A percentile compares a stretch with the other conserved stretches of the same genome.
These are phyloP conservation scores for Clostera curtula DNA, from an alignment of 2,888 invertebrate genomes.

Conservation along the genomic window DNA sequence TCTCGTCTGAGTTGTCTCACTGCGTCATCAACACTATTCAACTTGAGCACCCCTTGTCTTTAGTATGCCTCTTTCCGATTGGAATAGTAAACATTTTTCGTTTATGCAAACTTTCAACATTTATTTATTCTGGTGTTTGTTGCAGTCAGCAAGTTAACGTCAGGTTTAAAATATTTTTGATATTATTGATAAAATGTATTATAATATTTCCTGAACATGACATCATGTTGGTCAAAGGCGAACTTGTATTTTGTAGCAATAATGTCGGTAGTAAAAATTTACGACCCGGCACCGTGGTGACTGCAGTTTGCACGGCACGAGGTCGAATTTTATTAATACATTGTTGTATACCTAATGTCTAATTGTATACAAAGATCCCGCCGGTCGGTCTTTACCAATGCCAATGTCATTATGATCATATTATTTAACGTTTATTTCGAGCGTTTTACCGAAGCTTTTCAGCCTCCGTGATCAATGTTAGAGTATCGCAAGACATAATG, in stretches of 20 bases:
- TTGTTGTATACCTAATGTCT: slow-evolving; percentile 19
- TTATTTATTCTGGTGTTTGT: too few species aligned
- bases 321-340: slow-evolving; percentile 32
- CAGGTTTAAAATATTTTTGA: too few species aligned
- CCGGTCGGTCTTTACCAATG: slow-evolving; percentile 23
- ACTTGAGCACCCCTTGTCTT: too few species aligned
- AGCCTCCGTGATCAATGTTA: not conserved
- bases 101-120: too few species aligned
- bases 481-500: slow-evolving; percentile 1
- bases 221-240: slow-evolving; percentile 34
- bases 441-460: too few species aligned
- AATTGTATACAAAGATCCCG: slow-evolving; percentile 22
- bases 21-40: slow-evolving; percentile 28
- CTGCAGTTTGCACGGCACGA: slow-evolving; percentile 29
- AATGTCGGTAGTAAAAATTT: slow-evolving; percentile 38
- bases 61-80: too few species aligned
- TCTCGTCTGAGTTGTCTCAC: slow-evolving; percentile 51
- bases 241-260: slow-evolving; percentile 27
- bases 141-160: too few species aligned
- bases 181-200: slow-evolving; percentile 19
- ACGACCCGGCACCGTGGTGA: slow-evolving; percentile 25
- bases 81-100: too few species aligned
- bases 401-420: slow-evolving; percentile 18
- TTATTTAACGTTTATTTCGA: too few species aligned
- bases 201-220: slow-evolving; percentile 33